A percentile compares a stretch with the other conserved stretches of the same genome.
These are phyloP conservation scores for Ctenodactylus gundi DNA, from an alignment of 2,113 vertebrate genomes.

Conservation along the genomic window DNA sequence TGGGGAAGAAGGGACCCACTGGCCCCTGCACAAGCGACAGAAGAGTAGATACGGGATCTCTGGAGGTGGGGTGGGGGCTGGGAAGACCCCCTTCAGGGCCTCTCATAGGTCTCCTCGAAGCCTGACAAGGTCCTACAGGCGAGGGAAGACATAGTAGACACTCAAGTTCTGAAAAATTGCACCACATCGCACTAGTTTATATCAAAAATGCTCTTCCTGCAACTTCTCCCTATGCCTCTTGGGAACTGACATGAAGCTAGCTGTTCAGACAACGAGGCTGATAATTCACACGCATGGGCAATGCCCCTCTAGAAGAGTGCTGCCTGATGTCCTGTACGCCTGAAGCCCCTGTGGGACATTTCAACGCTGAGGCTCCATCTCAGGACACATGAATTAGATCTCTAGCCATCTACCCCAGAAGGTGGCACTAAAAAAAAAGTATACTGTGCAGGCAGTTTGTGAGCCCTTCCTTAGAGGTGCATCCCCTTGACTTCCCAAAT, in stretches of 20 bases:
- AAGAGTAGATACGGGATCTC: rapidly evolving
- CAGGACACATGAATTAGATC: neutral
- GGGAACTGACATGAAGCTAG: too few relatives aligned
- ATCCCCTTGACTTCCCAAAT: rapidly evolving
- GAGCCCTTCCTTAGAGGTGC: rapidly evolving
- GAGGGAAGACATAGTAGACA: rapidly evolving
- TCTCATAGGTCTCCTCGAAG: rapidly evolving
- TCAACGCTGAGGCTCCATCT: rapidly evolving
- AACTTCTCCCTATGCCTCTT: rapidly evolving
- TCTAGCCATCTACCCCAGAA: neutral
- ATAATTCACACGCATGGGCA: rapidly evolving
- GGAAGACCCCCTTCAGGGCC: rapidly evolving
- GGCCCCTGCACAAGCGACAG: rapidly evolving
- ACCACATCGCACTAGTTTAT: rapidly evolving
- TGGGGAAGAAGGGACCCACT: neutral
- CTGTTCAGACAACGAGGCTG: too few relatives aligned
- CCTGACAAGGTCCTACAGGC: too few relatives aligned
- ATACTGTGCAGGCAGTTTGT: neutral
- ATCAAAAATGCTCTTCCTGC: neutral
- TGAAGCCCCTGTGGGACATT: neutral
- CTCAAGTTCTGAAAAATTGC: rapidly evolving
- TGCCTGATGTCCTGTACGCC: rapidly evolving
- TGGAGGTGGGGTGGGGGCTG: rapidly evolving
- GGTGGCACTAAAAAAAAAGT: neutral
- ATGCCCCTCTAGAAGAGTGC: rapidly evolving